Evolutionary conservation across 2,797 vertebrate genomes (phyloP).

Genomic region (Malurus splendens): DNA sequence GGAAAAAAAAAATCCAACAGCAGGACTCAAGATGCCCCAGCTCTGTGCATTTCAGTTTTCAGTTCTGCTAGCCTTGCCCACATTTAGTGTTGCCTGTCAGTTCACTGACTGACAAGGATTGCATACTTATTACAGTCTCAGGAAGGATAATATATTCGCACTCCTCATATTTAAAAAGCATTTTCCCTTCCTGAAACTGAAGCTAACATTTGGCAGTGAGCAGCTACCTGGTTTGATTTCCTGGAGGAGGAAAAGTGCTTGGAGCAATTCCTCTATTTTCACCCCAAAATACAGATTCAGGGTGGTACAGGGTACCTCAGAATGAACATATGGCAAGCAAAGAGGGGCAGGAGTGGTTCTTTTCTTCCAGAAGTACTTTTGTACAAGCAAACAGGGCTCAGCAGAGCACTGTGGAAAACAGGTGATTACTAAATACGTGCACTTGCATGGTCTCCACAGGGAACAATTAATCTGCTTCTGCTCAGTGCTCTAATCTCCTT

Average conservation of each 20-base stretch:
- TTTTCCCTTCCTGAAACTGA: not conserved
- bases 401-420: not conserved
- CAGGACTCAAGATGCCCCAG: not conserved
- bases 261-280: not conserved
- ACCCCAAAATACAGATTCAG: not conserved
- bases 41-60: not conserved
- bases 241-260: not conserved
- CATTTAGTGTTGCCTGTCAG: not conserved
- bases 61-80: not conserved
- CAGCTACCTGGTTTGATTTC: not conserved
- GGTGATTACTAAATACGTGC: not conserved
- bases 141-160: not conserved
- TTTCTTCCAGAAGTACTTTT: not conserved
- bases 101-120: too few relatives aligned
- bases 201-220: not conserved
- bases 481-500: not conserved
- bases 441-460: not conserved
- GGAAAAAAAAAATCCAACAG: not conserved
- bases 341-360: not conserved
- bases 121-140: not conserved
- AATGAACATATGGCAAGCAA: not conserved
- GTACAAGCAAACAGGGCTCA: not conserved
- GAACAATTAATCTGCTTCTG: not conserved
- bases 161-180: not conserved
- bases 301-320: accelerated